Percentiles rank a stretch among this genome's conserved stretches.
Conservation (phyloP, 2,888 invertebrate species). For the Netelia inedita region DNA sequence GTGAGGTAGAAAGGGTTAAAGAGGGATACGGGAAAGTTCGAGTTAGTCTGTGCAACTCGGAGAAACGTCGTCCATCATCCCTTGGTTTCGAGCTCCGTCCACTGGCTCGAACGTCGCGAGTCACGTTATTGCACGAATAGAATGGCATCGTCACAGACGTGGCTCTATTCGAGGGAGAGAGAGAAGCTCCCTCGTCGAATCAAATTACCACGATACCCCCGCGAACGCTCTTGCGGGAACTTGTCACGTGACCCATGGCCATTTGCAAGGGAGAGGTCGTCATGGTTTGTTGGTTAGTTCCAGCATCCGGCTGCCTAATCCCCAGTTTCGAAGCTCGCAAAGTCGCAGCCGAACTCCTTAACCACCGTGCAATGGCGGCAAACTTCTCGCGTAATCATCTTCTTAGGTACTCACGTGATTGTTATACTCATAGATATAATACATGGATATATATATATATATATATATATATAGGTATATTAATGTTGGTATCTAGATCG, state of each 20-base stretch:
- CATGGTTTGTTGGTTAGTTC: neutral
- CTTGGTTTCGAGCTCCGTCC: neutral
- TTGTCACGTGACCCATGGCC: conserved; percentile 27
- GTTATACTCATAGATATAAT: conserved; percentile 24
- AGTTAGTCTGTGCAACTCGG: neutral
- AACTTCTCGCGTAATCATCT: conserved; percentile 59
- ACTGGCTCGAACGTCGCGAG: neutral
- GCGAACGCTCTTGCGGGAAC: conserved; percentile 27
- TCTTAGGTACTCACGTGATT: conserved; percentile 39
- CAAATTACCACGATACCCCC: conserved; percentile 25
- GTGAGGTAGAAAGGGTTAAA: no score
- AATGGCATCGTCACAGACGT: conserved; percentile 3
- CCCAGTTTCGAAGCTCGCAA: conserved; percentile 33
- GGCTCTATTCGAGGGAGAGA: neutral
- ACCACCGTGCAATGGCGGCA: conserved; percentile 24
- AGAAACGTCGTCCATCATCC: neutral
- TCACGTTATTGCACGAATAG: conserved; percentile 10
- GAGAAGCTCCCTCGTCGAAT: conserved; percentile 12
- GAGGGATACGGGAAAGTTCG: neutral
- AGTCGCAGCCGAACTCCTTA: conserved; percentile 34
- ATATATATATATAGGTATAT: conserved; percentile 5
- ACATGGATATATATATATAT: conserved; percentile 8
- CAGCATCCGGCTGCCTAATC: conserved; percentile 10
- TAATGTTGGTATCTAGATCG: neutral
- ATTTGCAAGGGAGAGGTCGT: conserved; percentile 42